Evolutionary conservation across 2,888 invertebrate genomes (phyloP), one percentile per base, ranked within the genome.

Genomic region (Fragum fragum): DNA sequence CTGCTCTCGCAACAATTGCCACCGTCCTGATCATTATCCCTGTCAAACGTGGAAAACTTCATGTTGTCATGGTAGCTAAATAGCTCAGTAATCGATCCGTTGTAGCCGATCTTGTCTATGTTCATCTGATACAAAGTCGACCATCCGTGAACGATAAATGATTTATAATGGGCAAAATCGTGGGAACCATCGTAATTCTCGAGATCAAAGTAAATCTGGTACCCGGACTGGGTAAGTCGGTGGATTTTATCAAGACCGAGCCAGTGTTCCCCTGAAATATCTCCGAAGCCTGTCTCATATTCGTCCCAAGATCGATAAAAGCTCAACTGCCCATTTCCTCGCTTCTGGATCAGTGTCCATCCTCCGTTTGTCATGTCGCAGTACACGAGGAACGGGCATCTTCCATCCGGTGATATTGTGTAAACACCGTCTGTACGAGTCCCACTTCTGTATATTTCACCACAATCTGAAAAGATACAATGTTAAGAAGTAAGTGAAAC

Each of bases 61-160:
- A 70, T 76, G 21, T 79, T 66, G 57, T 83, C 70, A 57, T 83
- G 83, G 70, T 76, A 73, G 29, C 73, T 76, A 7, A 83, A 52
- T 9, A 63, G 28, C 36, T 83, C 79, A 11, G 14, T 21, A 0
- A 83, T 7, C 1, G 76, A 52, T 28, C 83, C 83, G 14, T 73
- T 53, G 26, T 79, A 83, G 0, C 97, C 97, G 39, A 96, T 95
- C 14, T 69, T 39, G 32, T 83, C 83, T 0, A 83, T 73, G 47
- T 83, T 83, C 83, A 83, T 83, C n/a, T 69, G 59, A 57, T 79
- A 83, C 2, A 52, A 47, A 7, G 83, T 83, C 9, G 76, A 68
- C n/a, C 55, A 70, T 32, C 55, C 83, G 32, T 83, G 83, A 16
- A 82, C 82, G 21, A 66, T 63, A 32, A 79, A 82, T 18, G 63